phyloP scores from a whole-genome alignment of 2,797 vertebrate genomes.

The Etheostoma nigrum region DNA sequence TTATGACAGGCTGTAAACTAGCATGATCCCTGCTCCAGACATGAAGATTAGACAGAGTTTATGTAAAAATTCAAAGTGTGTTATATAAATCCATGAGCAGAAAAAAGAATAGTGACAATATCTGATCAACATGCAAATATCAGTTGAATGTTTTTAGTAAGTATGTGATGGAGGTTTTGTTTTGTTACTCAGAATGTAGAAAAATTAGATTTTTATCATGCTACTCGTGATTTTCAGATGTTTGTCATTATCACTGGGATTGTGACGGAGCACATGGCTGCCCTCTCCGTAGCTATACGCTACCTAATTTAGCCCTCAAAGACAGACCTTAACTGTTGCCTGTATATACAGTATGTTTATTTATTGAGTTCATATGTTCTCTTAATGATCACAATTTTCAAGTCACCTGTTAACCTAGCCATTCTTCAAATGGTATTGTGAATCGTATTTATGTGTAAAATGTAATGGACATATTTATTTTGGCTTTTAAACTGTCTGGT shows the following conservation, averaged over 20 bases:
- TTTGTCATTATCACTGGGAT: neutral
- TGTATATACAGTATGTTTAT: no score
- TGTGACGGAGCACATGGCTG: no score
- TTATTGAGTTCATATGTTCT: no score
- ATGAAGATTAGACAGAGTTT: slow-evolving; percentile 18
- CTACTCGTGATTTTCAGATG: neutral
- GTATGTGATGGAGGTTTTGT: neutral
- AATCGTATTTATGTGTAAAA: no score
- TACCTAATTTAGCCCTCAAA: no score
- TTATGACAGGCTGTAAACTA: slow-evolving; percentile 55
- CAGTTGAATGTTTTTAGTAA: neutral
- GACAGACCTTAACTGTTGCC: no score
- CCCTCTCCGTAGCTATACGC: no score
- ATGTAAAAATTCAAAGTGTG: slow-evolving; percentile 21
- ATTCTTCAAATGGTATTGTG: no score
- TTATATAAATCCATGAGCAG: slow-evolving; percentile 10
- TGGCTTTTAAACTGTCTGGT: no score
- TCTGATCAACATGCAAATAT: neutral
- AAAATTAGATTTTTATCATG: neutral
- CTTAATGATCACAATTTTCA: no score
- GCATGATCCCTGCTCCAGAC: slow-evolving; percentile 34
- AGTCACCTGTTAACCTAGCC: no score
- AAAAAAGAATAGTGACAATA: neutral
- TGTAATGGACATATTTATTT: no score
- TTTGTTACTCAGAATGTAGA: neutral